Conservation (phyloP, 2,797 vertebrate species). For the Brotogeris chrysoptera region DNA sequence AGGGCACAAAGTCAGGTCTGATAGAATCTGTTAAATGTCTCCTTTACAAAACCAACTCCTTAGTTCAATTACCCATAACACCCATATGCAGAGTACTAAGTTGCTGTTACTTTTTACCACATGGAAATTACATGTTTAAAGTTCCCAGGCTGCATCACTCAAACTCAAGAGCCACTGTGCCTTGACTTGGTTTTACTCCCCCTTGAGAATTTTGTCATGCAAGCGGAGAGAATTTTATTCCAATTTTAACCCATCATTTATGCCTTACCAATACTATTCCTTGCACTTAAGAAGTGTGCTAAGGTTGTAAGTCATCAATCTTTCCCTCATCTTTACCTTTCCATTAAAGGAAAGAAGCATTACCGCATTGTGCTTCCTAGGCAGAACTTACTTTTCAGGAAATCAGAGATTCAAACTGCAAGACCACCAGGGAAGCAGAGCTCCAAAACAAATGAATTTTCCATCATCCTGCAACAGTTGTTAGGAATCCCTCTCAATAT, state of each 20-base stretch:
- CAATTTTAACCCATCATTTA: not conserved
- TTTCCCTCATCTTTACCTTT: not conserved
- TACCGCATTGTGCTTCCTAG: not conserved
- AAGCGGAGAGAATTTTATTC: not conserved
- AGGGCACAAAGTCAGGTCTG: not conserved
- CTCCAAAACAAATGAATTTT: not conserved
- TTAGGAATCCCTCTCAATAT: not conserved
- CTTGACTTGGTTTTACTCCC: not conserved
- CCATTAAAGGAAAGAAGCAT: not conserved
- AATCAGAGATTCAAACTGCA: not conserved
- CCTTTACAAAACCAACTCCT: not conserved
- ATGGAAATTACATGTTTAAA: not conserved
- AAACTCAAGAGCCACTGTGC: not conserved
- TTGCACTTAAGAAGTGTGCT: not conserved
- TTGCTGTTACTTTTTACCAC: not conserved
- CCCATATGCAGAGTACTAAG: not conserved
- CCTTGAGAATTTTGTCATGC: not conserved
- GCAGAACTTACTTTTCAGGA: not conserved
- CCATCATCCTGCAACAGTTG: not conserved
- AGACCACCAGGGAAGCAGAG: not conserved
- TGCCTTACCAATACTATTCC: not conserved
- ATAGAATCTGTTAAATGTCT: fast-evolving
- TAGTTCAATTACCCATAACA: not conserved
- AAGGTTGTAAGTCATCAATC: not conserved
- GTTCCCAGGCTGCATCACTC: not conserved